A percentile compares a stretch with the other conserved stretches of the same genome.
Conservation (phyloP, 2,888 invertebrate species). For the Leptinotarsa peninsularis region DNA sequence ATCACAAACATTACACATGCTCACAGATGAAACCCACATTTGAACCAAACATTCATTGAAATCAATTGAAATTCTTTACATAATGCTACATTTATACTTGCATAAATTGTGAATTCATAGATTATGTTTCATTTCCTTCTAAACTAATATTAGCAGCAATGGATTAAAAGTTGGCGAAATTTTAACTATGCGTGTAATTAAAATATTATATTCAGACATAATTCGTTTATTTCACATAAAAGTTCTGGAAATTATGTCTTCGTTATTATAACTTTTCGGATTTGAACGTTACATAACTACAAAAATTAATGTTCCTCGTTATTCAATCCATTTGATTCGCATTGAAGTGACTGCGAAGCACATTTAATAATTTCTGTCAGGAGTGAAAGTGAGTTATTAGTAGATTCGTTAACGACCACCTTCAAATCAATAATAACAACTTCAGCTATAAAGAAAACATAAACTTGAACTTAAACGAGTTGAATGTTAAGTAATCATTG, state of each 20-base stretch:
- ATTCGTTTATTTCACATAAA: not conserved
- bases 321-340: not conserved
- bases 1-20: too few species aligned
- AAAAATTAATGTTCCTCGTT: not conserved
- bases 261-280: not conserved
- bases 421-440: constrained; percentile 1
- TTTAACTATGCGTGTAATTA: not conserved
- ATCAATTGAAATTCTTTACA: too few species aligned
- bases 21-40: too few species aligned
- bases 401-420: not conserved
- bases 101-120: too few species aligned
- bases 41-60: too few species aligned
- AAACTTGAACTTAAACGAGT: constrained; percentile 1
- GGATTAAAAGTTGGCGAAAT: not conserved
- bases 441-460: constrained; percentile 1
- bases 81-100: too few species aligned
- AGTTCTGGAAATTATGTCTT: not conserved
- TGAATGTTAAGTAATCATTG: not conserved
- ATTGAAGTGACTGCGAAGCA: constrained; percentile 2
- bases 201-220: not conserved
- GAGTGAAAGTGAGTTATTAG: not conserved
- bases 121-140: too few species aligned
- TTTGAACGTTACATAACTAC: not conserved
- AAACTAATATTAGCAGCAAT: too few species aligned
- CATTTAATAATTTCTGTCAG: not conserved